Base-by-base conservation (phyloP, 2,113 vertebrate species). In the Ophthalmolycus amberensis region DNA sequence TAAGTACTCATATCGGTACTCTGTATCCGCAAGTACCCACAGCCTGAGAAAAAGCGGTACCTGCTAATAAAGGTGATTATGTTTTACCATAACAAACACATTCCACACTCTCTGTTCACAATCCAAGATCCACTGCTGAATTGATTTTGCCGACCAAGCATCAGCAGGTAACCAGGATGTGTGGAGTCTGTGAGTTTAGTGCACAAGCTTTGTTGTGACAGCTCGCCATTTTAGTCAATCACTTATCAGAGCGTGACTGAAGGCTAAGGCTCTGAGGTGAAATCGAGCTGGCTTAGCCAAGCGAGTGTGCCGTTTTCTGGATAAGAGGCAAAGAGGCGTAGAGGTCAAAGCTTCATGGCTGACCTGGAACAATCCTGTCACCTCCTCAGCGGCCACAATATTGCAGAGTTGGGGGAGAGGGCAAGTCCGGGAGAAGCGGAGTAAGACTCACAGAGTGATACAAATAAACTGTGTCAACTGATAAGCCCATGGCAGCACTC, bases 331-430 rank as follows among this genome's bases (percentile, higher is more conserved):
- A 69, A 64, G 40, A 68, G 32, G 64, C 76, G 74, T 54, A 40
- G 71, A 83, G 85, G 88, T 89, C 83, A 75, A 71, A 79, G 66
- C 89, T 73, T 65, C 68, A 29, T 62, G 37, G 56, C 67, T 73
- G 77, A 89, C 86, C 81, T 89, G 81, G 83, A 88, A 83, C 77
- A 88, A 85, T 83, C 74, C 81, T 86, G 79, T 86, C 83, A 69
- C 74, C 75, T 75, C 66, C 64, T 79, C 64, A 60, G 73, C 11
- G n/a, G 54, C 50, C 48, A 50, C 58, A 81, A 73, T n/a, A 88
- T 25, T 52, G 60, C 50, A 66, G 75, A 27, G 67, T 58, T 25
- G 46, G 44, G 40, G 29, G 20, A 32, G 60, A 77, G 65, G 68
- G 62, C 22, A 69, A 27, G 60, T 79, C 72, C 58, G 22, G 62